Conservation (phyloP, 2,797 vertebrate genomes). For the Macroramphosus scolopax region DNA sequence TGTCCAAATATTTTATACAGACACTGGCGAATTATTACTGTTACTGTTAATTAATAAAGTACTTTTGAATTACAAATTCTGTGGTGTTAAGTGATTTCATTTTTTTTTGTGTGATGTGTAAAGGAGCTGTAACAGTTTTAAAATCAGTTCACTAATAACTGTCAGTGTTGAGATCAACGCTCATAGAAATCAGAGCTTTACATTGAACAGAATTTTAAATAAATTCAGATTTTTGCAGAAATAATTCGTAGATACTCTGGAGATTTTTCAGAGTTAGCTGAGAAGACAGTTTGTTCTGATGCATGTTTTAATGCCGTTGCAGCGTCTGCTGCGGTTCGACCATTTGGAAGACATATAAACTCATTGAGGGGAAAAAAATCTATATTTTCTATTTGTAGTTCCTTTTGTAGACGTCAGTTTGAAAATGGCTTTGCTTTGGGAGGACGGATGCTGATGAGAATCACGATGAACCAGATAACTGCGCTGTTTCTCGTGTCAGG, state of each 20-base stretch:
- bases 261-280: not conserved
- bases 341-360: slow-evolving; percentile 18
- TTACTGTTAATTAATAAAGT: slow-evolving; percentile 34
- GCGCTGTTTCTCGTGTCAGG: slow-evolving; percentile 61
- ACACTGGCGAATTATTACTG: slow-evolving; percentile 3
- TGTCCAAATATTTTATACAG: not conserved
- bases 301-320: slow-evolving; percentile 3
- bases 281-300: not conserved
- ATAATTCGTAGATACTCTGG: no score
- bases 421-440: slow-evolving; percentile 28
- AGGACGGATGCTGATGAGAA: slow-evolving; percentile 45
- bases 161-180: no score
- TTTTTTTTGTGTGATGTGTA: no score
- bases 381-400: slow-evolving; percentile 49
- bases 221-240: not conserved
- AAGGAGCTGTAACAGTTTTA: no score
- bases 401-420: slow-evolving; percentile 31
- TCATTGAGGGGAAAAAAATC: slow-evolving; percentile 33
- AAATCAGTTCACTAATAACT: no score
- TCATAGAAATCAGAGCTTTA: no score
- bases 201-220: not conserved
- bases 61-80: slow-evolving; percentile 14
- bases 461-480: slow-evolving; percentile 56
- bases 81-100: not conserved
- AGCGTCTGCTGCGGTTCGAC: slow-evolving; percentile 1